Base-by-base conservation (phyloP, 2,113 vertebrate genomes). In the Nannospalax galili region DNA sequence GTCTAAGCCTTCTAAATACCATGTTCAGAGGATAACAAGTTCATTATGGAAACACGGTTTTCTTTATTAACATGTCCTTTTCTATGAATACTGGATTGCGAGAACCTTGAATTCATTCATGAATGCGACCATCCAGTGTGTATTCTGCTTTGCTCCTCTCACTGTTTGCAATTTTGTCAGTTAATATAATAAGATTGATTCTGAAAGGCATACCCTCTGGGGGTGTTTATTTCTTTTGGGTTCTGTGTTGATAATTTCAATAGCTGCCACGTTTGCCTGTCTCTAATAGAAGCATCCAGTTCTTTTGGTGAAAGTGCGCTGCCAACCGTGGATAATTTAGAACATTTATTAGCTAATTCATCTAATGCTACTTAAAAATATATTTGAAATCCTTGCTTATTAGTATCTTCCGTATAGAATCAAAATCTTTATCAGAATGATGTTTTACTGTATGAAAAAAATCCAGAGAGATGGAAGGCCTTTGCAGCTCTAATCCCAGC, bases 1-100 rank as follows among this genome's bases (percentile, higher is more conserved):
- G 79, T 74, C 94, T 93, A 91, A 95, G 72, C 82, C 93, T 92
- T 80, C 87, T 37, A 94, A 96, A 91, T 92, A 90, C 93, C 64
- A 84, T 58, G 86, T 91, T 97, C 78, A 94, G 86, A 93, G 90
- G 84, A 67, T 95, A 96, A 82, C 67, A 77, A 84, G 93, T 95
- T 93, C 93, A 96, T 96, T 85, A 65, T 82, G 89, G 81, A 96
- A 95, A 75, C 40, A 40, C 28, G 15, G 45, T 45, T 94, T 60
- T 64, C 90, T 92, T 90, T 95, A 89, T 75, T 77, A 65, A 70
- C 32, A 19, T 64, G 65, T 86, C 74, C 84, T 95, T 78, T 90
- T 40, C 5, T 92, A 20, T 91, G 80, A 96, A 94, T 56, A 69
- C 67, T 67, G 40, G 84, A 80, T 78, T 84, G 48, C 74, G 77